Evolutionary conservation across 2,888 invertebrate species (phyloP).

Genomic region (Ptychoptera albimana): DNA sequence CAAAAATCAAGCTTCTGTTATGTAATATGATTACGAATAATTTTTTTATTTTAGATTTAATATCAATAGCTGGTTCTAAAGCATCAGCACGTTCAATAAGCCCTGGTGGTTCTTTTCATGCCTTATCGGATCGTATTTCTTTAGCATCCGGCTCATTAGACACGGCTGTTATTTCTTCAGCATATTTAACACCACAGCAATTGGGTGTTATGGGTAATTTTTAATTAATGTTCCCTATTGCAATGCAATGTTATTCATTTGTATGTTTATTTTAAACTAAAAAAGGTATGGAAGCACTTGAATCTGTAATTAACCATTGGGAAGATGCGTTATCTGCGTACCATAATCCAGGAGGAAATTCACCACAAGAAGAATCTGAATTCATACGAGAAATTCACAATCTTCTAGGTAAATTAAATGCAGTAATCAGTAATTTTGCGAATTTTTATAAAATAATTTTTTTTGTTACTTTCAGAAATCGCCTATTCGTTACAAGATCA

Average conservation of each 20-base stretch:
- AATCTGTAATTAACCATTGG: slow-evolving; percentile 85
- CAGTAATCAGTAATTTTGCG: no score
- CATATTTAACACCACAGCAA: slow-evolving; percentile 67
- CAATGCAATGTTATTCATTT: not conserved
- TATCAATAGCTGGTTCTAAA: slow-evolving; percentile 49
- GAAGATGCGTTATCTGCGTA: slow-evolving; percentile 83
- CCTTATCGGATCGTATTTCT: slow-evolving; percentile 48
- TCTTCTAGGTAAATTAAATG: slow-evolving; percentile 34
- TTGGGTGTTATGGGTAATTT: slow-evolving; percentile 77
- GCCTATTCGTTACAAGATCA: slow-evolving; percentile 75
- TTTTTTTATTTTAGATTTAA: slow-evolving; percentile 31
- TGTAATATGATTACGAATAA: slow-evolving; percentile 5
- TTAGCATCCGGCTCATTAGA: slow-evolving; percentile 50
- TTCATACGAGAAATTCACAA: slow-evolving; percentile 70
- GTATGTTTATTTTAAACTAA: slow-evolving; percentile 8
- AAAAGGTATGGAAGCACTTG: slow-evolving; percentile 81
- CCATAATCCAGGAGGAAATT: slow-evolving; percentile 36
- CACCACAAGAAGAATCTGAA: slow-evolving; percentile 70
- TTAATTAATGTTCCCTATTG: not conserved
- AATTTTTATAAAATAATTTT: no score
- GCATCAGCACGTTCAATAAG: slow-evolving; percentile 41
- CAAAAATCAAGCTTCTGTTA: slow-evolving; percentile 1
- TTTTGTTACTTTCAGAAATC: slow-evolving; percentile 45
- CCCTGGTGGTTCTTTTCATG: slow-evolving; percentile 38
- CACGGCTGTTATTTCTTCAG: slow-evolving; percentile 33